These are phyloP conservation scores for Apis florea DNA, from an alignment of 1,140 invertebrate species.

Conservation along the genomic window DNA sequence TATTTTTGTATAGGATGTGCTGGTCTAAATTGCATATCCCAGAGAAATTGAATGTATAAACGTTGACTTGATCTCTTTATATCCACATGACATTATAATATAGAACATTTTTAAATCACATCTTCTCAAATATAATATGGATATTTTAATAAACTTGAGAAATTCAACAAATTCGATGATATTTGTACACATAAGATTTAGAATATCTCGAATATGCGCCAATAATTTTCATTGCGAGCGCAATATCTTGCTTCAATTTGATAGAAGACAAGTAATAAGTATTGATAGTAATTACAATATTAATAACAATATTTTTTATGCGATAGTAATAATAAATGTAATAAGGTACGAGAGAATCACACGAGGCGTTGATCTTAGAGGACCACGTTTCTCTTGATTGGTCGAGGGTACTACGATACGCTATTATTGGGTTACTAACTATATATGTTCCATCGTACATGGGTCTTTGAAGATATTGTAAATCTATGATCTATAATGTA, in stretches of 20 bases:
- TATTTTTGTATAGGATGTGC: background rate
- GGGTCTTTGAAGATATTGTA: background rate
- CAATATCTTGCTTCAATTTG: slow-evolving; percentile 2
- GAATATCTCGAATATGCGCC: slow-evolving; percentile 18
- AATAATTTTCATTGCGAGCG: background rate
- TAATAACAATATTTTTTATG: slow-evolving; percentile 42
- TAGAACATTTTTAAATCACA: background rate
- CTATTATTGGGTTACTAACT: slow-evolving; percentile 19
- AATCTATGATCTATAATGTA: slow-evolving; percentile 2
- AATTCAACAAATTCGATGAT: slow-evolving; percentile 42
- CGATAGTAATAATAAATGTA: slow-evolving; percentile 52
- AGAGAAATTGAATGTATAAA: slow-evolving; percentile 6
- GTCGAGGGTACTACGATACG: slow-evolving; percentile 47
- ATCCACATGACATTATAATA: background rate
- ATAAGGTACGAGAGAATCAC: slow-evolving; percentile 75
- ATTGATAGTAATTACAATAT: slow-evolving; percentile 21
- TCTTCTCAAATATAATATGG: slow-evolving; percentile 16
- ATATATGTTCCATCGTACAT: slow-evolving; percentile 20
- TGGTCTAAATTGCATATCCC: background rate
- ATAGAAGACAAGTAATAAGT: slow-evolving; percentile 11
- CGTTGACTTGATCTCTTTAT: slow-evolving; percentile 8
- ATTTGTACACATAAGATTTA: slow-evolving; percentile 35
- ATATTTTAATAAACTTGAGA: slow-evolving; percentile 39
- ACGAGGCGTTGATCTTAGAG: slow-evolving; percentile 49
- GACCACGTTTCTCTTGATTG: slow-evolving; percentile 60